A percentile compares a stretch with the other conserved stretches of the same genome.
Evolutionary conservation across 2,797 vertebrate genomes (phyloP).

Genomic region (Apodemus agrarius): DNA sequence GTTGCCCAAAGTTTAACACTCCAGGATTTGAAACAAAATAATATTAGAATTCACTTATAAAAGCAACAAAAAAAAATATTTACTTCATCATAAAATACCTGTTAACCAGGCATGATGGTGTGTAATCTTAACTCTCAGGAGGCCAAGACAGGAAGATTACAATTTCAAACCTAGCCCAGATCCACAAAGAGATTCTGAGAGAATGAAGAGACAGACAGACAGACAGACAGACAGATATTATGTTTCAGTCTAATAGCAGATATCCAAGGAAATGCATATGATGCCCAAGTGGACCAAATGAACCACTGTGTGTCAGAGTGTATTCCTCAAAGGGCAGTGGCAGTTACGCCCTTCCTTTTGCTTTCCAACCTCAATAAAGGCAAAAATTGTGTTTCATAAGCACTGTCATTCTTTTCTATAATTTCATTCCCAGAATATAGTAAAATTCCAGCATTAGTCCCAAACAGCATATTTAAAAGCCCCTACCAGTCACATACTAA

Average conservation of each 20-base stretch:
- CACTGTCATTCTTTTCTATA: conserved; percentile 18
- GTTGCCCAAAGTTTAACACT: neutral
- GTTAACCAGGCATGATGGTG: neutral
- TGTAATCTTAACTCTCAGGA: neutral
- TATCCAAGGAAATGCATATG: conserved; percentile 1
- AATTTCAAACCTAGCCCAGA: neutral
- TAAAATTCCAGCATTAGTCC: neutral
- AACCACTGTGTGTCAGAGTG: neutral
- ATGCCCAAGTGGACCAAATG: neutral
- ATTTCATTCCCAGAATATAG: conserved; percentile 45
- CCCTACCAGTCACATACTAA: neutral
- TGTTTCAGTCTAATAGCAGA: neutral
- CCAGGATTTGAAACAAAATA: neutral
- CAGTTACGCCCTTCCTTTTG: neutral
- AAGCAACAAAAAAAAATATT: conserved; percentile 24
- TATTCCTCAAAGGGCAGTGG: neutral
- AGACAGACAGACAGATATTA: neutral
- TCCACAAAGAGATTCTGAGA: neutral
- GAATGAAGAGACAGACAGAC: neutral
- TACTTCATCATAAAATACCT: neutral
- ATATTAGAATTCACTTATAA: neutral
- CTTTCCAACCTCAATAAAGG: conserved; percentile 39
- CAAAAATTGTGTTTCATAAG: conserved; percentile 45
- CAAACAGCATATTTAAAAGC: neutral
- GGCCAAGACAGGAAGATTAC: neutral